Base-by-base conservation (phyloP, 2,888 invertebrate species). In the Corbicula japonica region DNA sequence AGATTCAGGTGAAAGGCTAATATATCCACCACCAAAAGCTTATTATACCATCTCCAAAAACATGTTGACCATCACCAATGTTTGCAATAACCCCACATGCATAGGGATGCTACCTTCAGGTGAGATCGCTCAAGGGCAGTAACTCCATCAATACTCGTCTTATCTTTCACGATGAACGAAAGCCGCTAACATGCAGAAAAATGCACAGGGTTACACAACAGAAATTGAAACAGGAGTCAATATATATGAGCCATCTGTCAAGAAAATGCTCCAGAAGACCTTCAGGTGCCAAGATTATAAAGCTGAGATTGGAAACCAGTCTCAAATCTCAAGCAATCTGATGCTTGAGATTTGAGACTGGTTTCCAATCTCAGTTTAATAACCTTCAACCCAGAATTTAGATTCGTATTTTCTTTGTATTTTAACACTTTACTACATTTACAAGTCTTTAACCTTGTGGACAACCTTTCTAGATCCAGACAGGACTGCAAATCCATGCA, bases 141-240 rank as follows among this genome's bases (percentile, higher is more conserved):
- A 44, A 87, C 85, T 46, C 87, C 85, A 41, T 88, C 86, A 54
- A 87, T 70, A 69, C 75, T 70, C 34, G 85, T 86, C 58, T 80
- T 80, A 56, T 89, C 87, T 82, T 87, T 79, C 66, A 91, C 86
- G 46, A 86, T 78, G 52, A 80, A 69, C 41, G 90, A 87, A 76
- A 91, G 83, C 63, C 84, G 83, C 90, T 90, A 81, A 87, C 88
- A 87, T 87, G 86, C 85, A 69, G 72, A 70, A 30, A 76, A 58
- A 54, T 61, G 65, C 66, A 74, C 38, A 66, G 38, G 30, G 34
- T 41, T 38, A 60, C 34, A 63, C 60, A 35, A 56, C 41, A 32
- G 32, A 32, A 48, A 38, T 35, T 18, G n/a, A 32, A 52, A 52
- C 23, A 63, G 35, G 23, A 38, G n/a, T 46, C 26, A 30, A 48